Percentiles rank a stretch among this genome's conserved stretches.
Evolutionary conservation across 2,888 invertebrate species (phyloP).

Genomic region (Tridacna crocea): DNA sequence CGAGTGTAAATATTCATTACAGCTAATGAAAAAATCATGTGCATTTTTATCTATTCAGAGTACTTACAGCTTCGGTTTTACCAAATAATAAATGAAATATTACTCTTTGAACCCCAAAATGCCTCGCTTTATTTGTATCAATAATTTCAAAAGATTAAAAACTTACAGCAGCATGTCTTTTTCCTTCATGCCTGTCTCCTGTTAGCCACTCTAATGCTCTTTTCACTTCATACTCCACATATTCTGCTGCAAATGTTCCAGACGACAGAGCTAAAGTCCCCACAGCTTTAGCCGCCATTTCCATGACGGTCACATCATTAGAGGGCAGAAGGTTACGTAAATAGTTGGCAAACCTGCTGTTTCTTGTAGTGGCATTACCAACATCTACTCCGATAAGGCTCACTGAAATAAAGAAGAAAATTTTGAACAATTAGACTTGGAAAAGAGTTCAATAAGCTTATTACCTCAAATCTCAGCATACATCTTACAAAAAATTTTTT

Average conservation of each 20-base stretch:
- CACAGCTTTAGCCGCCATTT: conserved; percentile 97
- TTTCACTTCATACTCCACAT: conserved; percentile 99
- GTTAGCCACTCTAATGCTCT: conserved; percentile 97
- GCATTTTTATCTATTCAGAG: no score
- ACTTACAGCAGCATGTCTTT: conserved; percentile 93
- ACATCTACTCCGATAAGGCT: conserved; percentile 97
- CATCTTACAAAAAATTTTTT: no score
- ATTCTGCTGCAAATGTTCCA: conserved; percentile 97
- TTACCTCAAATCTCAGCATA: no score
- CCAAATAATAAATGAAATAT: no score
- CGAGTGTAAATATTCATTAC: no score
- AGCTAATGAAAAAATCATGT: no score
- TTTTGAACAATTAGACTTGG: background rate
- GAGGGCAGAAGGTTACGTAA: conserved; percentile 95
- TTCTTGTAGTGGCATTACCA: conserved; percentile 94
- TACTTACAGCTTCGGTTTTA: no score
- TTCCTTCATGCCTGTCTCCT: conserved; percentile 93
- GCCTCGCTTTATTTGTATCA: no score
- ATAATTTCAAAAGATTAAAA: no score
- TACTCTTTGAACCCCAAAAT: no score
- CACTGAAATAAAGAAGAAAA: conserved; percentile 86
- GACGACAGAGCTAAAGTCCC: conserved; percentile 93
- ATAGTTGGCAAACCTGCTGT: conserved; percentile 96
- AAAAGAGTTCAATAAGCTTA: no score
- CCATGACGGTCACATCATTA: conserved; percentile 96